Evolutionary conservation across 2,113 vertebrate genomes (phyloP).

Genomic region (Odocoileus virginianus): DNA sequence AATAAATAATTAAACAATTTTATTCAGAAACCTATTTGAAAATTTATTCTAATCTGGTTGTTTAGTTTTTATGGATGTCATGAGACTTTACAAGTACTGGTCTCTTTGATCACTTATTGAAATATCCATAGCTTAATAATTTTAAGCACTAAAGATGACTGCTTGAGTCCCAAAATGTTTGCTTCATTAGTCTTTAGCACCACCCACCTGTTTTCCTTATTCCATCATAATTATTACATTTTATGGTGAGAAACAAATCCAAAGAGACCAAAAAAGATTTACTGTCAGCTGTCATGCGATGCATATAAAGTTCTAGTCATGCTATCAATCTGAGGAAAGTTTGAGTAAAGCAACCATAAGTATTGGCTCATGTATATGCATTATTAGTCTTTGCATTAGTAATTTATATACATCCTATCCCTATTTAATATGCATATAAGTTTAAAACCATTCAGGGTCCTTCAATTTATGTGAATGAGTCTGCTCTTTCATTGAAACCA

Average conservation of each 20-base stretch:
- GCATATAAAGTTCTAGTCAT: neutral
- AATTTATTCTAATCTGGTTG: neutral
- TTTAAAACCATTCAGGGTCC: slow-evolving; percentile 14
- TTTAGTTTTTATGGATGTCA: neutral
- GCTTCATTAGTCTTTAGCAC: neutral
- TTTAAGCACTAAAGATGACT: slow-evolving; percentile 25
- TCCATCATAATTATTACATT: slow-evolving; percentile 1
- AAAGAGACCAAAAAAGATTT: slow-evolving; percentile 38
- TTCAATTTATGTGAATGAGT: slow-evolving; percentile 36
- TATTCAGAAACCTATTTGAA: neutral
- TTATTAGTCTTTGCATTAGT: slow-evolving; percentile 13
- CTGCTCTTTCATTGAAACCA: slow-evolving; percentile 50
- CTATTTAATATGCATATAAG: slow-evolving; percentile 14
- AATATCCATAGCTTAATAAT: neutral
- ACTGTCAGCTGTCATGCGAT: neutral
- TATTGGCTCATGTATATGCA: slow-evolving; percentile 36
- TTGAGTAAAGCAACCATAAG: slow-evolving; percentile 41
- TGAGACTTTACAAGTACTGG: neutral
- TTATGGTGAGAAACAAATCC: neutral
- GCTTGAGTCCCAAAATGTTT: neutral
- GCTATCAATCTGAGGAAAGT: slow-evolving; percentile 47
- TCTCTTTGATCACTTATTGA: neutral
- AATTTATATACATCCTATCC: slow-evolving; percentile 6
- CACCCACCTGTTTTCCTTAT: neutral
- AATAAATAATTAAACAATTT: neutral